phyloP scores from a whole-genome alignment of 2,888 invertebrate genomes.

The Hirtodrosophila histrioides region DNA sequence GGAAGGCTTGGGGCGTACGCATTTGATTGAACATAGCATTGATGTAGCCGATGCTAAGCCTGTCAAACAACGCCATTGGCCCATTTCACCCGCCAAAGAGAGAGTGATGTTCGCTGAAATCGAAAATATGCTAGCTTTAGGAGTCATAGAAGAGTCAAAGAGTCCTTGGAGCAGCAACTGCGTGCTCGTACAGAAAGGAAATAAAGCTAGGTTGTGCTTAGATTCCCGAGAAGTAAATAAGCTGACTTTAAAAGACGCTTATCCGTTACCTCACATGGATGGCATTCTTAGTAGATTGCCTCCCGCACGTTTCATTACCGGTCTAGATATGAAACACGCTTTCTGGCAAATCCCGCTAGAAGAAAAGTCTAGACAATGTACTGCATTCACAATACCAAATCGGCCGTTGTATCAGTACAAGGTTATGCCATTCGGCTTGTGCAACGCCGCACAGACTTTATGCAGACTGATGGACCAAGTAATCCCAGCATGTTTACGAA shows the following conservation, averaged over 20 bases:
- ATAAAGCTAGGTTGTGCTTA: constrained; percentile 53
- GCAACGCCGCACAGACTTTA: constrained; percentile 25
- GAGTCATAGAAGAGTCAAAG: background rate
- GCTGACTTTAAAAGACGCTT: constrained; percentile 47
- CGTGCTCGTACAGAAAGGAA: constrained; percentile 40
- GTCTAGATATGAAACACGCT: background rate
- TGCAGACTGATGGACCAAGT: constrained; percentile 5
- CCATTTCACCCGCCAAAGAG: background rate
- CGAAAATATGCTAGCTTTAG: background rate
- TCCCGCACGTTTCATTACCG: background rate
- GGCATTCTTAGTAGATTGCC: background rate
- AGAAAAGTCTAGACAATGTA: too few relatives aligned
- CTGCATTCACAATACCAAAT: constrained; percentile 46
- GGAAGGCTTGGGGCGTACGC: constrained; percentile 6
- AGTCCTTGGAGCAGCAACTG: constrained; percentile 2
- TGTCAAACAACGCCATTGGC: constrained; percentile 24
- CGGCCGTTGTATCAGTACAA: constrained; percentile 25
- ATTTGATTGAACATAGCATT: background rate
- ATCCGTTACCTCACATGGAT: constrained; percentile 8
- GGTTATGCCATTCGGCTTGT: constrained; percentile 26
- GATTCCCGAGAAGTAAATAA: constrained; percentile 66
- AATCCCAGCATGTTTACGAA: constrained; percentile 3
- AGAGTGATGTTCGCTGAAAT: background rate
- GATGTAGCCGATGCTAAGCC: constrained; percentile 1
- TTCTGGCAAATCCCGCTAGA: too few relatives aligned